These are phyloP conservation scores for Corbicula japonica DNA, from an alignment of 2,888 invertebrate species.

Conservation along the genomic window DNA sequence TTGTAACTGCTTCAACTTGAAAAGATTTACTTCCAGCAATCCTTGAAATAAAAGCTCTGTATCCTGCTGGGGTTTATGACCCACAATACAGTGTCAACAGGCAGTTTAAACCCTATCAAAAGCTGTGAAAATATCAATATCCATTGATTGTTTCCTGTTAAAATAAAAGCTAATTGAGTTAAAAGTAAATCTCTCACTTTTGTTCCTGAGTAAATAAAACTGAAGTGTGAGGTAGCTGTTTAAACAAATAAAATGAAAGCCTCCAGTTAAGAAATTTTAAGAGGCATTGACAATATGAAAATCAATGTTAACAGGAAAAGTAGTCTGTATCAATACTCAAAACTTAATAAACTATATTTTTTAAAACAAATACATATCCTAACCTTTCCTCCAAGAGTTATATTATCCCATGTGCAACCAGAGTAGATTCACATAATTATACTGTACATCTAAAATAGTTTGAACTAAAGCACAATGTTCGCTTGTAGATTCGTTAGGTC, in stretches of 20 bases:
- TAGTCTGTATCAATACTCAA: too few relatives aligned
- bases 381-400: too few relatives aligned
- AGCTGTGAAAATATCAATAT: slow-evolving; percentile 29
- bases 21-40: slow-evolving; percentile 1
- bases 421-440: too few relatives aligned
- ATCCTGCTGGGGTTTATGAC: neutral
- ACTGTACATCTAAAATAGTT: too few relatives aligned
- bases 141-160: slow-evolving; percentile 40
- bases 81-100: slow-evolving; percentile 11
- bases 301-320: too few relatives aligned
- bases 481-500: too few relatives aligned
- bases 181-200: slow-evolving; percentile 23
- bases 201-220: slow-evolving; percentile 32
- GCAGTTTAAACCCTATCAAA: neutral
- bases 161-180: slow-evolving; percentile 40
- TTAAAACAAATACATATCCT: too few relatives aligned
- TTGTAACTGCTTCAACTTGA: slow-evolving; percentile 1
- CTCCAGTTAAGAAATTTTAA: too few relatives aligned
- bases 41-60: slow-evolving; percentile 9
- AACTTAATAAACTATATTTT: too few relatives aligned
- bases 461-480: too few relatives aligned
- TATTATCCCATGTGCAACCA: too few relatives aligned
- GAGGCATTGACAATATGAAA: too few relatives aligned
- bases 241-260: slow-evolving; percentile 12
- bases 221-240: neutral